A percentile compares a stretch with the other conserved stretches of the same genome.
phyloP scores from a whole-genome alignment of 1,140 invertebrate genomes.

The Cherax quadricarinatus region DNA sequence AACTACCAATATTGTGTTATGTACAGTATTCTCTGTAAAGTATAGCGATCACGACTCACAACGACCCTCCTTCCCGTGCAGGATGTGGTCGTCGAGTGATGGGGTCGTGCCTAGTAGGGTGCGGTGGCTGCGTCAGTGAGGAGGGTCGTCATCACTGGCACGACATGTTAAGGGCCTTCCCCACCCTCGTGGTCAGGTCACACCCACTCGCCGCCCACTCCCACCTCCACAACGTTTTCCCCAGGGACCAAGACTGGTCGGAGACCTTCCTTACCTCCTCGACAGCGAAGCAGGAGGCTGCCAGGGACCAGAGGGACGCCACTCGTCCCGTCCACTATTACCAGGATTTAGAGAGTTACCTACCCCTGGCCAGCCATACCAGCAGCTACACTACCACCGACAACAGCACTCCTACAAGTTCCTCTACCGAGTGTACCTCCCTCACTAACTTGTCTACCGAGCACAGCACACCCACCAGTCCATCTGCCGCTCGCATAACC shows the following conservation, averaged over 20 bases:
- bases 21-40: too few relatives aligned
- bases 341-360: background rate
- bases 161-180: constrained; percentile 48
- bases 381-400: background rate
- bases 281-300: background rate
- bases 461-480: background rate
- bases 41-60: too few relatives aligned
- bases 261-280: too few relatives aligned
- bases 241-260: background rate
- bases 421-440: background rate
- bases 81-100: constrained; percentile 56
- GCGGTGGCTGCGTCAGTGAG: constrained; percentile 48
- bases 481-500: background rate
- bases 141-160: constrained; percentile 58
- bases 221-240: background rate
- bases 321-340: background rate
- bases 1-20: too few relatives aligned
- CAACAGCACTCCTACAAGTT: background rate
- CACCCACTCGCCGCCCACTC: constrained; percentile 33
- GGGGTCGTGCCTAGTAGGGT: constrained; percentile 54
- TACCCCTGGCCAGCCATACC: background rate
- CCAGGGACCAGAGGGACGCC: background rate
- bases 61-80: background rate
- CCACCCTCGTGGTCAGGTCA: constrained; percentile 25
- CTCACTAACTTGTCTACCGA: background rate